These are phyloP conservation scores for Coenonympha glycerion DNA, from an alignment of 2,888 invertebrate genomes.

Conservation along the genomic window DNA sequence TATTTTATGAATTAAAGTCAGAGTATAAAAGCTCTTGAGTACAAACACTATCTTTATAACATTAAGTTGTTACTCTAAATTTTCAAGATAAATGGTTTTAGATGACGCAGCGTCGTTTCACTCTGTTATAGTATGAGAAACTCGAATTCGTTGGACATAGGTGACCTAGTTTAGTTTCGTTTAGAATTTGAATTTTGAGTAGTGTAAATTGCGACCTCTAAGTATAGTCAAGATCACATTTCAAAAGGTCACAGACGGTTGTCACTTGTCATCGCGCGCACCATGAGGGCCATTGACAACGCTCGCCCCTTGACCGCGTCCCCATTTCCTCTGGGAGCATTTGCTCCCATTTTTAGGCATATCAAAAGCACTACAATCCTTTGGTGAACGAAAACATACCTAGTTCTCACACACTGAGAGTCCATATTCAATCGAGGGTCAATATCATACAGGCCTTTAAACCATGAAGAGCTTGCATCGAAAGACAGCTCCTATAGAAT, in stretches of 20 bases:
- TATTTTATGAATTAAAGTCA: not conserved
- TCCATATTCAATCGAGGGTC: not conserved
- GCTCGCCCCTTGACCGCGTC: conserved; percentile 13
- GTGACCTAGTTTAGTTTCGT: not conserved
- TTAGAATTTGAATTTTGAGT: not conserved
- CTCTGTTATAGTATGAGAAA: not conserved
- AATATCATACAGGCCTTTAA: not conserved
- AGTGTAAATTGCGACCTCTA: not conserved
- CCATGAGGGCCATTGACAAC: not conserved
- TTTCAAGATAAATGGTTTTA: not conserved
- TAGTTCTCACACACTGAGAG: not conserved
- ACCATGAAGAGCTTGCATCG: conserved; percentile 2
- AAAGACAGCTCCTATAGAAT: not conserved
- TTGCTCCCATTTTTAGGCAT: conserved; percentile 14
- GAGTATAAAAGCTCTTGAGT: not conserved
- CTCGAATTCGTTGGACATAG: not conserved
- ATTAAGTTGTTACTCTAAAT: not conserved
- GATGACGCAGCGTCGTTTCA: not conserved
- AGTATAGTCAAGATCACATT: conserved; percentile 1
- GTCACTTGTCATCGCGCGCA: not conserved
- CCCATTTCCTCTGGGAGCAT: conserved; percentile 13
- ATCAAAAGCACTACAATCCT: conserved; percentile 5
- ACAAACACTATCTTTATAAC: not conserved
- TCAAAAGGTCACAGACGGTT: conserved; percentile 3
- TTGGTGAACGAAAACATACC: not conserved